These are phyloP conservation scores for Metallyticus violacea DNA, from an alignment of 2,888 invertebrate species.

Conservation along the genomic window DNA sequence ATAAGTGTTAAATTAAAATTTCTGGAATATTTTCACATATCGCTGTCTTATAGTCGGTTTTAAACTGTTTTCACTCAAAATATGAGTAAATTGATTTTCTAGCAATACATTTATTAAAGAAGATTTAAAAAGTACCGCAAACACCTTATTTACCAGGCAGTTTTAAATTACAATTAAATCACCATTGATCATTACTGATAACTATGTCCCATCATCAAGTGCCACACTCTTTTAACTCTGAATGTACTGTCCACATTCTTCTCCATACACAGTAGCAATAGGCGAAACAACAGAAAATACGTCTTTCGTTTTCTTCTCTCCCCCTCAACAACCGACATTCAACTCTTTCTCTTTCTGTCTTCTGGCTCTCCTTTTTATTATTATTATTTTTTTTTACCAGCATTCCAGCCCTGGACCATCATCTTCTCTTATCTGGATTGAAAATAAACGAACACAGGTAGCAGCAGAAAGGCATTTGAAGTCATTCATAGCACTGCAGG, in stretches of 20 bases:
- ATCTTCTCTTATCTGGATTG: slow-evolving; percentile 29
- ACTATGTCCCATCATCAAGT: too few relatives aligned
- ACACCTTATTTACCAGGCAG: too few relatives aligned
- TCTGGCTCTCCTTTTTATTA: background rate
- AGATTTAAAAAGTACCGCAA: too few relatives aligned
- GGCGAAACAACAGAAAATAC: slow-evolving; percentile 22
- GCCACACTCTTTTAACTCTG: background rate
- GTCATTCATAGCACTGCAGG: slow-evolving; percentile 10
- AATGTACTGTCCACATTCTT: slow-evolving; percentile 16
- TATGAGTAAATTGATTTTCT: too few relatives aligned
- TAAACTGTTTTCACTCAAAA: too few relatives aligned
- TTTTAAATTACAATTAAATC: too few relatives aligned
- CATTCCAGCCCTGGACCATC: slow-evolving; percentile 27
- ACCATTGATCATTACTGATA: too few relatives aligned
- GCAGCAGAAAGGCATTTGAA: slow-evolving; percentile 4
- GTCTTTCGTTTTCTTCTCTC: slow-evolving; percentile 12
- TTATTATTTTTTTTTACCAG: background rate
- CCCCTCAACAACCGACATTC: background rate
- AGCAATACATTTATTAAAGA: too few relatives aligned
- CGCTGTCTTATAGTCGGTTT: too few relatives aligned
- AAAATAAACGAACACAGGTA: slow-evolving; percentile 28
- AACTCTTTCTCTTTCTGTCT: background rate
- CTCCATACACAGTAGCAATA: slow-evolving; percentile 17
- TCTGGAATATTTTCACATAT: too few relatives aligned
- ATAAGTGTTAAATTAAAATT: too few relatives aligned